These are phyloP conservation scores for Argyrosomus regius DNA, from an alignment of 2,797 vertebrate genomes.

Conservation along the genomic window DNA sequence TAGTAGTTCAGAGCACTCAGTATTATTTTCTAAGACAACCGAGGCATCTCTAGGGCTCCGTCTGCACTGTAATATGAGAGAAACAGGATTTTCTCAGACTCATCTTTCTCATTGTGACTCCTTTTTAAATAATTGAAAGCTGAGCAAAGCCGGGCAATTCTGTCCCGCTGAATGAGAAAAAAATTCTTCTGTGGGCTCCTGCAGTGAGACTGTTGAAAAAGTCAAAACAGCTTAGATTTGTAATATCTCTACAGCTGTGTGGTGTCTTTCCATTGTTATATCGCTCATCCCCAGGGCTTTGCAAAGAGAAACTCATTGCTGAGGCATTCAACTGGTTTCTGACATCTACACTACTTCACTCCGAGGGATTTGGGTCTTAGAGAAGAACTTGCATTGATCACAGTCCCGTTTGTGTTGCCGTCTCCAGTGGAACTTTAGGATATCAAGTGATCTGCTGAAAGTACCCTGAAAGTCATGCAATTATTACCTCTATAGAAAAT, in stretches of 20 bases:
- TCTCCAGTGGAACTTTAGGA: constrained; percentile 16
- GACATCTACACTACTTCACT: constrained; percentile 60
- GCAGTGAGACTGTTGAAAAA: constrained; percentile 63
- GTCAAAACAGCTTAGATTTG: constrained; percentile 71
- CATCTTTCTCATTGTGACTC: constrained; percentile 66
- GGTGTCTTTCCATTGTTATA: constrained; percentile 62
- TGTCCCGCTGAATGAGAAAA: constrained; percentile 57
- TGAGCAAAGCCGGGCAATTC: constrained; percentile 71
- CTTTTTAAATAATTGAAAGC: constrained; percentile 81
- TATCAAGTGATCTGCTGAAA: constrained; percentile 31
- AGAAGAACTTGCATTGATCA: constrained; percentile 56
- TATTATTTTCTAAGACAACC: constrained; percentile 72
- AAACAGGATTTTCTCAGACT: constrained; percentile 71
- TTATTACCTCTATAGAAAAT: constrained; percentile 50
- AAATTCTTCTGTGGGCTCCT: constrained; percentile 59
- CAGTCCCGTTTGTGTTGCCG: constrained; percentile 22
- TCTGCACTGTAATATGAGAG: constrained; percentile 61
- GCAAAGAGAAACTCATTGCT: constrained; percentile 58
- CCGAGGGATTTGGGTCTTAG: constrained; percentile 41
- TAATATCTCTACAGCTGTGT: constrained; percentile 66
- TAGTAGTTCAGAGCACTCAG: constrained; percentile 48
- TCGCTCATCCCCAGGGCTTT: constrained; percentile 63
- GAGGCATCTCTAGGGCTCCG: constrained; percentile 67
- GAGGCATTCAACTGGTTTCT: constrained; percentile 59
- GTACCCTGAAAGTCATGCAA: constrained; percentile 9